Evolutionary conservation across 2,888 invertebrate genomes (phyloP).

Genomic region (Epinotia bilunana): DNA sequence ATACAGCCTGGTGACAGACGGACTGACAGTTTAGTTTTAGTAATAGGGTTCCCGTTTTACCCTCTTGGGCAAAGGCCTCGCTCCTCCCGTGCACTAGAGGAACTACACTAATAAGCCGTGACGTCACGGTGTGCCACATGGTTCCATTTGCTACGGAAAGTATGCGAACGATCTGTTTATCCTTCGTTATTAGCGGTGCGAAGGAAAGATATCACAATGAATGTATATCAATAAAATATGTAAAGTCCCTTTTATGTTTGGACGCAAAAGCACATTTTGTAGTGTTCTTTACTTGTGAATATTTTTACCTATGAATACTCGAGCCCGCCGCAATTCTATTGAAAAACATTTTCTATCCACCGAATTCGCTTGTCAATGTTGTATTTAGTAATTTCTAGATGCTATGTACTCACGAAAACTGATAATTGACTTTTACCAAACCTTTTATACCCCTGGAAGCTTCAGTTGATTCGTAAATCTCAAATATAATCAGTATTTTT

Average conservation of each 20-base stretch:
- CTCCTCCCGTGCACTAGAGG: too few relatives aligned
- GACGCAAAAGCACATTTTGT: constrained; percentile 30
- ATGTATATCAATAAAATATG: not conserved
- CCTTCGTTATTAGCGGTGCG: not conserved
- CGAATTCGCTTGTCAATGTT: not conserved
- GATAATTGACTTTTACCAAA: too few relatives aligned
- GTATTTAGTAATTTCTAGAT: not conserved
- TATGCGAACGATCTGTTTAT: not conserved
- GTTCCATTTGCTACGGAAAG: not conserved
- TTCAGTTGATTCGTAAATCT: too few relatives aligned
- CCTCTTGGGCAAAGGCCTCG: too few relatives aligned
- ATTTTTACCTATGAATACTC: not conserved
- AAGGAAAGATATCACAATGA: not conserved
- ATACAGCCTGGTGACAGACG: too few relatives aligned
- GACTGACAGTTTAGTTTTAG: too few relatives aligned
- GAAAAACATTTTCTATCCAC: not conserved
- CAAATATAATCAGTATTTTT: too few relatives aligned
- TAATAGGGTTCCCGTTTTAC: too few relatives aligned
- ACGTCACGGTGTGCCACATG: not conserved
- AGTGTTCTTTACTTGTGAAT: constrained; percentile 23
- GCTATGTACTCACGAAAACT: not conserved
- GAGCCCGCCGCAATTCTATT: not conserved
- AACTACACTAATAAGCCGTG: not conserved
- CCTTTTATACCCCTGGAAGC: too few relatives aligned
- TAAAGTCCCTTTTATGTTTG: constrained; percentile 6